Base-by-base conservation (phyloP, 2,888 invertebrate species). In the Arctia plantaginis region DNA sequence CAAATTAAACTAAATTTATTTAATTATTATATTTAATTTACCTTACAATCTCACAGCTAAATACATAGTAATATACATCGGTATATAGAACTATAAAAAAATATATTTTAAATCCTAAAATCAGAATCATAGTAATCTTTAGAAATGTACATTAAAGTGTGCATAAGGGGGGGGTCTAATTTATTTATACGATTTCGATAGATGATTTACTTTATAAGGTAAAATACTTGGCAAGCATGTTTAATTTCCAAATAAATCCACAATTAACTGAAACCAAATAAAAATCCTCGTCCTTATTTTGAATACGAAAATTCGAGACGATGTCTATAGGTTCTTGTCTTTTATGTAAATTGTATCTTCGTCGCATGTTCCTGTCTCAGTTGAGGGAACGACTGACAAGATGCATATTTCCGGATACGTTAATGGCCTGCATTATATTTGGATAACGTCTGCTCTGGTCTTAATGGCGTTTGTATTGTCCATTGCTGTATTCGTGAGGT, bases 351-450 rank as follows among this genome's bases (percentile, higher is more conserved):
- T 83, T 76, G 80, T 44, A 47, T 74, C 72, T 76, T 78, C 51
- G 81, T 74, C 73, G 76, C 82, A 67, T 80, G 83, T 85, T 75
- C 71, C 79, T 77, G 86, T 80, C 85, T 75, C 59, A n/a, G 72
- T 69, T 75, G 80, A 83, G 82, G 41, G 75, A 82, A 62, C 41
- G 80, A 78, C 83, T 85, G 88, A 88, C 87, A 88, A 85, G 85
- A 81, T 82, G 80, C 82, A 88, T 90, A 88, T 90, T 89, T 91
- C 90, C 87, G 87, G 85, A 85, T 83, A 88, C 87, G 82, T 88
- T 91, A 93, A 93, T 91, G 90, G 90, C 80, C 77, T 82, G 87
- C 86, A 88, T 92, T 91, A 92, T 92, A 91, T 92, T 85, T 87
- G 86, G 81, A 84, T 87, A 80, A 83, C 74, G 73, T 51, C 67